Evolutionary conservation across 2,113 vertebrate genomes (phyloP), one percentile per base, ranked within the genome.

Genomic region (Oenanthe melanoleuca): DNA sequence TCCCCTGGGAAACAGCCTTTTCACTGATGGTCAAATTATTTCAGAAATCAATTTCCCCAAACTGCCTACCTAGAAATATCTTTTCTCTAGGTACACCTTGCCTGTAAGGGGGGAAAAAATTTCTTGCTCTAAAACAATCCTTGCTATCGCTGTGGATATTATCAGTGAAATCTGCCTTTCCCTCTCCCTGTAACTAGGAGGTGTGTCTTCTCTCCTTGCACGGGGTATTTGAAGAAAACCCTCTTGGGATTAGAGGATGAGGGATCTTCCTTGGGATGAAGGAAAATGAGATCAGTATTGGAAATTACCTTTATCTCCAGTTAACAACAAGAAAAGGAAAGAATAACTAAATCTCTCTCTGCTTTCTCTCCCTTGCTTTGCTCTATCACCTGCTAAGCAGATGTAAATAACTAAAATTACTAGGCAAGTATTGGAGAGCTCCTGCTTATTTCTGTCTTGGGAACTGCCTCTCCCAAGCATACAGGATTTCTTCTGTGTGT

Each of bases 291-390:
- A 57, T 61, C 70, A 79, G 49, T 89, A 89, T 5, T 86, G 86
- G 65, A 95, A 96, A 91, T 87, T 84, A 89, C 72, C 69, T 93
- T 92, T 96, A 74, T 49, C 64, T 84, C 80, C 91, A 88, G 66
- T 60, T 80, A 80, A 80, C 26, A 95, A 84, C 55, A 75, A 63
- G 66, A 82, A 80, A 89, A 81, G 6, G 71, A 55, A 94, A 92
- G 14, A 77, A 73, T 5, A 78, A 5, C 89, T 88, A 79, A 88
- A 78, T 40, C 29, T 88, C 69, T 21, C 75, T 74, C 69, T 74
- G 55, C 59, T 65, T 67, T 89, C 70, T 86, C 67, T 66, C 86
- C 33, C 74, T 82, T 38, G 37, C 21, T 91, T 85, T 81, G 37
- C 57, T 50, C 53, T 92, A 73, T n/a, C 22, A 59, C 84, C 70